A percentile compares a stretch with the other conserved stretches of the same genome.
These are phyloP conservation scores for Hipparchia semele DNA, from an alignment of 2,888 invertebrate genomes.

Conservation along the genomic window DNA sequence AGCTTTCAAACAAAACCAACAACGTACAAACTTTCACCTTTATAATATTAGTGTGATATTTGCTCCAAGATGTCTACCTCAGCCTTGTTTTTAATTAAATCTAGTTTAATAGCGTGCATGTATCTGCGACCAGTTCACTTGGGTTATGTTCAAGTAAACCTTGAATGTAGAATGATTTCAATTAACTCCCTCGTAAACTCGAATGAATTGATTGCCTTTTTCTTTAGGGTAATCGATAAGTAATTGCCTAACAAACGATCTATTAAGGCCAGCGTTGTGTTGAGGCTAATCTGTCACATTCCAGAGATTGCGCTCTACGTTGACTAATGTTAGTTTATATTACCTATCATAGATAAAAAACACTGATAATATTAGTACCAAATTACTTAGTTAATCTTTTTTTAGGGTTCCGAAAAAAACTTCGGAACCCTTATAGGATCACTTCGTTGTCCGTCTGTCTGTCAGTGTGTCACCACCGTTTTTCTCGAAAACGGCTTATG, in stretches of 20 bases:
- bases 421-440: too few species aligned
- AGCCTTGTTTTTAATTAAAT: neutral
- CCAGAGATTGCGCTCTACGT: constrained; percentile 48
- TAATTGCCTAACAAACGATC: constrained; percentile 34
- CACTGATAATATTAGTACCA: constrained; percentile 4
- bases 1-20: too few species aligned
- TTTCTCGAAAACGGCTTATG: too few species aligned
- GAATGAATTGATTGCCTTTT: constrained; percentile 22
- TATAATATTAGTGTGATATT: neutral
- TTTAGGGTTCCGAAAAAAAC: too few species aligned
- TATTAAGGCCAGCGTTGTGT: constrained; percentile 34
- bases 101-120: neutral
- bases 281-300: constrained; percentile 59
- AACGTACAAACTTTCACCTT: too few species aligned
- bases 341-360: constrained; percentile 25
- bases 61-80: neutral
- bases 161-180: constrained; percentile 28
- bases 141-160: constrained; percentile 15
- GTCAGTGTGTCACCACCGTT: too few species aligned
- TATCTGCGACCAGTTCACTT: neutral
- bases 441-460: too few species aligned
- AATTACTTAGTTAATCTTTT: neutral
- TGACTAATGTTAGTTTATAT: constrained; percentile 40
- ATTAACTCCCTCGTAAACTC: constrained; percentile 24
- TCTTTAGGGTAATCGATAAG: constrained; percentile 29